These are phyloP conservation scores for Atta colombica DNA, from an alignment of 1,140 invertebrate genomes.

Conservation along the genomic window DNA sequence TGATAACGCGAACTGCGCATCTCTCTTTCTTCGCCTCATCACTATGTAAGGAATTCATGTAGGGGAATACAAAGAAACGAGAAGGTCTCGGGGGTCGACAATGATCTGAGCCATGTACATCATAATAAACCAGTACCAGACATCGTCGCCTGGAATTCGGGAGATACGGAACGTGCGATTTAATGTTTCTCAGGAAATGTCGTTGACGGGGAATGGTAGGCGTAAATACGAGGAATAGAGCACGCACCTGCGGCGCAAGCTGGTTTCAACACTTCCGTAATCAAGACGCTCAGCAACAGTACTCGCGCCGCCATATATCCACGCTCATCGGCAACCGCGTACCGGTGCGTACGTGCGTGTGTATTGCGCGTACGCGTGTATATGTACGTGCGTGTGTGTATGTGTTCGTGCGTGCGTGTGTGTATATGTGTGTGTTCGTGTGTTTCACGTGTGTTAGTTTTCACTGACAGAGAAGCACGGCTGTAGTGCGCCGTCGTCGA, in stretches of 20 bases:
- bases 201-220: not conserved
- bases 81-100: not conserved
- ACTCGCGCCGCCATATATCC: conserved; percentile 86
- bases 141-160: conserved; percentile 2
- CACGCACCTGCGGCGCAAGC: conserved; percentile 83
- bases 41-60: not conserved
- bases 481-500: conserved; percentile 69
- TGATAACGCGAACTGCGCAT: not conserved
- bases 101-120: not conserved
- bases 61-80: not conserved
- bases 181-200: no score
- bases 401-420: not conserved
- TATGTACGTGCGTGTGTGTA: not conserved
- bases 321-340: conserved; percentile 80
- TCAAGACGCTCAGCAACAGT: conserved; percentile 86
- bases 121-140: conserved; percentile 11
- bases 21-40: not conserved
- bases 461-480: conserved; percentile 76
- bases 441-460: conserved; percentile 43
- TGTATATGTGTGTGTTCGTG: not conserved
- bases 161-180: not conserved
- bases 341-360: conserved; percentile 44
- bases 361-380: not conserved
- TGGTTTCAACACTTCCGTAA: conserved; percentile 85
- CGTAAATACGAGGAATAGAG: conserved; percentile 55